phyloP scores from a whole-genome alignment of 2,113 vertebrate genomes.

The Salminus brasiliensis region DNA sequence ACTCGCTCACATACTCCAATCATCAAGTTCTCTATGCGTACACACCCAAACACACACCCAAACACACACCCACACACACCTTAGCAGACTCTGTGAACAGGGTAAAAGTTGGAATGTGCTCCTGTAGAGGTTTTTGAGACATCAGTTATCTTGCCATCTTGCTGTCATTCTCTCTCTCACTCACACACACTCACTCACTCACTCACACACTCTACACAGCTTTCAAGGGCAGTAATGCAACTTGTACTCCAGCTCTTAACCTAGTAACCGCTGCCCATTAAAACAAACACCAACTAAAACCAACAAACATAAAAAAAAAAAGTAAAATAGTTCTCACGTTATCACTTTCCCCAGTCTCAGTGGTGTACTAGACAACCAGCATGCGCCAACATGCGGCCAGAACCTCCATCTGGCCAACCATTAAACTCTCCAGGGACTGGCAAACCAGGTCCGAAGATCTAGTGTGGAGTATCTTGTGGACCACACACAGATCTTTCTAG shows the following conservation, averaged over 20 bases:
- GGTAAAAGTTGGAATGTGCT: constrained; percentile 41
- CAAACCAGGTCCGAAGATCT: background rate
- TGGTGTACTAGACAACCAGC: constrained; percentile 24
- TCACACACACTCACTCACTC: constrained; percentile 36
- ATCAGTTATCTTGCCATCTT: constrained; percentile 8
- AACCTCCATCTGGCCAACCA: background rate
- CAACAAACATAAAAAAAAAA: constrained; percentile 24
- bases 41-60: too few species aligned
- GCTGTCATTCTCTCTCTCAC: constrained; percentile 33
- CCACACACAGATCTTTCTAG: constrained; percentile 30
- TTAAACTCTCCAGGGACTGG: constrained; percentile 40
- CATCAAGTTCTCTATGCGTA: background rate
- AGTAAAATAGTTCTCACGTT: background rate
- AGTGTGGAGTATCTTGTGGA: background rate
- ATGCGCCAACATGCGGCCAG: constrained; percentile 3
- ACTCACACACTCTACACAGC: constrained; percentile 4
- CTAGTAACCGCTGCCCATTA: constrained; percentile 52
- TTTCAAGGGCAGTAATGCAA: background rate
- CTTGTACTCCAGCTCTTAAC: constrained; percentile 39
- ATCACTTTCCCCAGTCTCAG: constrained; percentile 13
- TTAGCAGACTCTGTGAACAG: constrained; percentile 19
- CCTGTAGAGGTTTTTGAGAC: constrained; percentile 45
- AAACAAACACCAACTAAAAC: background rate
- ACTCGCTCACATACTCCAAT: background rate
- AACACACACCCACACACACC: background rate